Evolutionary conservation across 1,140 invertebrate species (phyloP).

Genomic region (Pissodes strobi): DNA sequence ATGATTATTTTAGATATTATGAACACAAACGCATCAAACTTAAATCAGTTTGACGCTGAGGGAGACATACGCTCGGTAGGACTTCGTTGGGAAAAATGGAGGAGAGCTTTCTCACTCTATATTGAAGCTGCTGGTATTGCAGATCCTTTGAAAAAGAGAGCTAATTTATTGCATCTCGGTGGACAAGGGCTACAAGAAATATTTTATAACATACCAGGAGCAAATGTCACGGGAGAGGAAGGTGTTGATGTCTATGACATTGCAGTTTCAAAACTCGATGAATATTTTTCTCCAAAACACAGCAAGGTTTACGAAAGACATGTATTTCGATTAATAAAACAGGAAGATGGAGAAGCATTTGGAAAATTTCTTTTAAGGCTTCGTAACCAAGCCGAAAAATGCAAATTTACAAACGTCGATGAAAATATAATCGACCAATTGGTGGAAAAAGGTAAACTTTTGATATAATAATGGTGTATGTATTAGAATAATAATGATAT

Average conservation of each 20-base stretch:
- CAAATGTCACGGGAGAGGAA: slow-evolving; percentile 5
- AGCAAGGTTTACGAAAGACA: slow-evolving; percentile 35
- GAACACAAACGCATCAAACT: no score
- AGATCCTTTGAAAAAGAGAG: slow-evolving; percentile 39
- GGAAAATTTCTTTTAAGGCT: slow-evolving; percentile 38
- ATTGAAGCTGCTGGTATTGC: slow-evolving; percentile 20
- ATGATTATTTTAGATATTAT: no score
- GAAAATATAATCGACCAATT: slow-evolving; percentile 29
- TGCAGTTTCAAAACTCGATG: slow-evolving; percentile 31
- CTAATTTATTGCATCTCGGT: slow-evolving; percentile 42
- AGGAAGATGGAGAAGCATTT: slow-evolving; percentile 34
- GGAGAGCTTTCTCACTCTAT: slow-evolving; percentile 23
- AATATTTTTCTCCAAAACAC: slow-evolving; percentile 38
- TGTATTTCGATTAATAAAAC: slow-evolving; percentile 35
- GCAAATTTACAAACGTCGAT: slow-evolving; percentile 24
- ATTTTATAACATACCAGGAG: slow-evolving; percentile 31
- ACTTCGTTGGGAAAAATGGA: neutral
- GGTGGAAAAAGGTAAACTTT: slow-evolving; percentile 13
- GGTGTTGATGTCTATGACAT: slow-evolving; percentile 17
- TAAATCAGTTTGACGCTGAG: neutral
- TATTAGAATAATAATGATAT: no score
- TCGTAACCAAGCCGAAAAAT: slow-evolving; percentile 35
- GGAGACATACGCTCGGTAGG: neutral
- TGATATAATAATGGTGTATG: no score
- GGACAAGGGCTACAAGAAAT: slow-evolving; percentile 39